These are phyloP conservation scores for Amiota communis DNA, from an alignment of 2,888 invertebrate genomes.

Conservation along the genomic window DNA sequence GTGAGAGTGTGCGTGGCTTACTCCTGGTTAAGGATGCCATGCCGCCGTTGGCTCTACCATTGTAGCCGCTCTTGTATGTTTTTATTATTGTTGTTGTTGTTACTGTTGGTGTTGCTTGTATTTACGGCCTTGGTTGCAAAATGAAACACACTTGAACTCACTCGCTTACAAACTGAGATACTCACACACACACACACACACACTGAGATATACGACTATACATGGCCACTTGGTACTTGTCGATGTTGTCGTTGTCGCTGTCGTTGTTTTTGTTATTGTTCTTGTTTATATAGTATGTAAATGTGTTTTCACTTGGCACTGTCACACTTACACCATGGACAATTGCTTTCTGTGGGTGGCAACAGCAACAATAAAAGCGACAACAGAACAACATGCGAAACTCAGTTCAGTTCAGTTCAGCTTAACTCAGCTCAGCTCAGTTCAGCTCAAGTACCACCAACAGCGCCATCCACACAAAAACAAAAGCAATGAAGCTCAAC, in stretches of 20 bases:
- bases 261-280: background rate
- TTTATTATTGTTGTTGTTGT: background rate
- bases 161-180: background rate
- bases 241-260: background rate
- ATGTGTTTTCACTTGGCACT: constrained; percentile 13
- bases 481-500: constrained; percentile 41
- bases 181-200: background rate
- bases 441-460: background rate
- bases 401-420: background rate
- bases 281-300: background rate
- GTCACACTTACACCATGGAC: constrained; percentile 25
- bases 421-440: background rate
- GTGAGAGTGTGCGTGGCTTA: background rate
- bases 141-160: constrained; percentile 47
- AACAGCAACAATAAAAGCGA: constrained; percentile 10
- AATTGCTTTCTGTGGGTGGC: constrained; percentile 26
- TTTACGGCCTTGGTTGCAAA: constrained; percentile 57
- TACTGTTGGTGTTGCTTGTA: constrained; percentile 45
- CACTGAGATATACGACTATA: background rate
- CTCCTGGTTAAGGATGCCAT: background rate
- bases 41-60: background rate
- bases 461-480: background rate
- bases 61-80: no score
- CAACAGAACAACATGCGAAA: constrained; percentile 3
- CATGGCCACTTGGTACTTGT: background rate